Base-by-base conservation (phyloP, 1,140 invertebrate species). In the Ladona fulva region DNA sequence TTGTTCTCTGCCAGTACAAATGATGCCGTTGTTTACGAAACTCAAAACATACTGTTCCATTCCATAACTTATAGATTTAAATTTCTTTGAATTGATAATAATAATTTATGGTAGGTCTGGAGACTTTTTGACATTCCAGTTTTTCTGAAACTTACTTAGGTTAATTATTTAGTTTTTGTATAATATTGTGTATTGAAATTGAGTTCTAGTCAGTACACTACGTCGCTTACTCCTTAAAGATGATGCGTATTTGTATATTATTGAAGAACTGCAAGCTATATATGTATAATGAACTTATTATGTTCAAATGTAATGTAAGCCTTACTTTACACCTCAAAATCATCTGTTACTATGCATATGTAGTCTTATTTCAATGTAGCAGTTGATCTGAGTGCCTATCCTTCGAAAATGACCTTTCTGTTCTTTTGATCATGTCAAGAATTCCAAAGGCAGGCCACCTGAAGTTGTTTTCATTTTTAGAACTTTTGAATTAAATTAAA, bases 1-100 rank as follows among this genome's bases (percentile, higher is more conserved):
- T 66, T 66, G 52, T 66, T 66, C 52, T 66, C 52, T 66, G n/a
- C 52, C 52, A 66, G 52, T 66, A 66, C 52, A 66, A 66, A 66
- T 66, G 12, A 66, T 66, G 52, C 52, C 12, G n/a, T 66, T 66
- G 52, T 66, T 66, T 66, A 22, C 14, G 52, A 66, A 66, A 66
- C 52, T 66, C 52, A 19, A 66, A 66, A 6, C 29, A 66, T 19
- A 66, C 12, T 22, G n/a, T 66, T 66, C n/a, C 52, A 66, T 66
- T 66, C 52, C 52, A 66, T 66, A 66, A 16, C 14, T 66, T 66
- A 19, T 66, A 66, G 52, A 66, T 66, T 66, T 66, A 3, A 3
- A 66, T 66, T 66, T 66, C 52, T 66, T 66, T 66, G 12, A 66
- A 66, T 5, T 66, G 14, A 66, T 66, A 66, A 6, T 66, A 66